These are phyloP conservation scores for Phoxinus dragarum DNA, from an alignment of 2,797 vertebrate genomes.

Conservation along the genomic window DNA sequence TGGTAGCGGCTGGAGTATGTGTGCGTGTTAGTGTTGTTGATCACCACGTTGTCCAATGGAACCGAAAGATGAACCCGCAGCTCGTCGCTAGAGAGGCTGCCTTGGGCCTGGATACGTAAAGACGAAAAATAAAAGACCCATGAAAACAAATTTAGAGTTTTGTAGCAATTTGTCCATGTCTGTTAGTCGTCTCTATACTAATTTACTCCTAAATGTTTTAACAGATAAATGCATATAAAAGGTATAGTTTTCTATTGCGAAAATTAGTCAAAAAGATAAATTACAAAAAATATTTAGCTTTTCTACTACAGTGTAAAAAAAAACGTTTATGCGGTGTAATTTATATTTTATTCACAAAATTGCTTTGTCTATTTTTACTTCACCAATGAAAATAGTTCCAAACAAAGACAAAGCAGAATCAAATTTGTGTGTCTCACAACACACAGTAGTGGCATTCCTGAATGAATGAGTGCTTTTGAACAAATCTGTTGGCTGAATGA, in stretches of 20 bases:
- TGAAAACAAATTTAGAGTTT: constrained; percentile 1
- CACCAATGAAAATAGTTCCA: not conserved
- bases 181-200: not conserved
- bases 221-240: constrained; percentile 10
- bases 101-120: constrained; percentile 80
- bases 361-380: not conserved
- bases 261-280: not conserved
- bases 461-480: not conserved
- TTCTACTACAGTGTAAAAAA: not conserved
- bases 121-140: constrained; percentile 34
- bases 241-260: not conserved
- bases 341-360: not conserved
- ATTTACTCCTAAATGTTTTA: not conserved
- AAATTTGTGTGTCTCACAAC: not conserved
- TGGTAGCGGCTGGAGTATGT: constrained; percentile 88
- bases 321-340: not conserved
- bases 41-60: constrained; percentile 90
- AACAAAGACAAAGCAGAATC: not conserved
- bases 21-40: constrained; percentile 94
- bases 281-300: not conserved
- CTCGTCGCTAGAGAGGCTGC: constrained; percentile 87
- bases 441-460: not conserved
- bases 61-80: constrained; percentile 90
- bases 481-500: not conserved
- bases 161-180: not conserved